Evolutionary conservation across 2,888 invertebrate genomes (phyloP), one percentile per base, ranked within the genome.

Genomic region (Hydriomena furcata): DNA sequence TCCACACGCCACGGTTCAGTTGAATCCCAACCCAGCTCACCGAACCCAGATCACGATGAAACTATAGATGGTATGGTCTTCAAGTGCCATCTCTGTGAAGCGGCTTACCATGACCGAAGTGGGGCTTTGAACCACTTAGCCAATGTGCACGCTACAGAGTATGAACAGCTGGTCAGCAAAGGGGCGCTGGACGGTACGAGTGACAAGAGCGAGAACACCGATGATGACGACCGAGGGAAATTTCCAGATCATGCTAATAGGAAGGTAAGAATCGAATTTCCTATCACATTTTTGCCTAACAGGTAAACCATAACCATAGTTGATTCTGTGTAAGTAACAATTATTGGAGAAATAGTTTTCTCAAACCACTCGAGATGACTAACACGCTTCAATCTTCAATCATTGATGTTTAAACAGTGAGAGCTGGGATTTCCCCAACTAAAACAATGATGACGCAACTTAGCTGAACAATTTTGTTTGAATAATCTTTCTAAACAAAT

Each of bases 71-170:
- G 95, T 60, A 81, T 96, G 43, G 96, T 96, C 4, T 98, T 95
- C 87, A 97, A 97, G 81, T 98, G 98, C 73, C 97, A 98, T 82
- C 90, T 98, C 0, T 98, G 98, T 77, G 98, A 98, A 67, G 94
- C 94, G 5, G 96, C 97, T 0, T 98, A 95, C 70, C 92, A 93
- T 0, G 95, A 95, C 31, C 91, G 98, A 1, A 92, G 93, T 52
- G 95, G 95, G 10, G 96, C 97, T 12, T 84, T 98, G 52, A 94
- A 94, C 21, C 98, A 98, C 71, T 94, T 97, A 62, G 94, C 94
- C 58, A 90, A 93, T 12, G 89, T 91, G 30, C 98, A 98, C 70
- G 82, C 93, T 0, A 89, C 93, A 3, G 97, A 97, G 61, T 98
- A 96, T 74, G 94, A 95, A 25, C 91, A 95, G 57, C 85, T 98